Conservation (phyloP, 2,797 vertebrate genomes). For the Epinephelus awoara region DNA sequence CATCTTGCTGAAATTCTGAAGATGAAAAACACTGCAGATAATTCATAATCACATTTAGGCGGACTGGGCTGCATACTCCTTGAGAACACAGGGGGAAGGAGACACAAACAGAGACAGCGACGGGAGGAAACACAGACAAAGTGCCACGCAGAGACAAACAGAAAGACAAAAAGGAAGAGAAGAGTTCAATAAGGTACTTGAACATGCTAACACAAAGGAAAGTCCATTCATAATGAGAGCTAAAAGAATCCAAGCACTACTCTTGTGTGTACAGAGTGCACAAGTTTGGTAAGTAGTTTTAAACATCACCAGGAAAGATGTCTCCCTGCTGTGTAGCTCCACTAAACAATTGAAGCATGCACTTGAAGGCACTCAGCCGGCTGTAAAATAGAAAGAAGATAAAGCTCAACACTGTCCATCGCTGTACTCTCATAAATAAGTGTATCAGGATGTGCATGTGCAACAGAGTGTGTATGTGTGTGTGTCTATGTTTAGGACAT, state of each 20-base stretch:
- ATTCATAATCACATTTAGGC: slow-evolving; percentile 35
- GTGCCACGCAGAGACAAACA: slow-evolving; percentile 3
- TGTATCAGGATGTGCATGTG: slow-evolving; percentile 13
- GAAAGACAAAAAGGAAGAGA: neutral
- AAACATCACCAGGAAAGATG: slow-evolving; percentile 67
- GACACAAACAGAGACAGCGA: neutral
- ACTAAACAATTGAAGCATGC: slow-evolving; percentile 72
- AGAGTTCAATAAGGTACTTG: neutral
- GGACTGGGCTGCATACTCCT: slow-evolving; percentile 11
- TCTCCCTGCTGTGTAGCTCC: slow-evolving; percentile 55
- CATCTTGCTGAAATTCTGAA: slow-evolving; percentile 7
- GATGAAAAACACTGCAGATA: slow-evolving; percentile 5
- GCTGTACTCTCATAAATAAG: slow-evolving; percentile 15
- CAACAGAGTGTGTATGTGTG: neutral
- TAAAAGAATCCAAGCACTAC: slow-evolving; percentile 26
- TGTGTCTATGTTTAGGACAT: slow-evolving; percentile 17
- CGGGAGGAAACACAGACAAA: slow-evolving; percentile 7
- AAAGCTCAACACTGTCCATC: slow-evolving; percentile 23
- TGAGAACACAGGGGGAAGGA: slow-evolving; percentile 30
- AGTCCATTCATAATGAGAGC: slow-evolving; percentile 47
- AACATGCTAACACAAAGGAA: neutral
- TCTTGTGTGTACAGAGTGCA: slow-evolving; percentile 38
- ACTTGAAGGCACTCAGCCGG: slow-evolving; percentile 62
- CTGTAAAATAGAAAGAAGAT: slow-evolving; percentile 44
- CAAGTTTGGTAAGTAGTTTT: slow-evolving; percentile 67